Conservation (phyloP, 2,797 vertebrate species). For the Malurus splendens region DNA sequence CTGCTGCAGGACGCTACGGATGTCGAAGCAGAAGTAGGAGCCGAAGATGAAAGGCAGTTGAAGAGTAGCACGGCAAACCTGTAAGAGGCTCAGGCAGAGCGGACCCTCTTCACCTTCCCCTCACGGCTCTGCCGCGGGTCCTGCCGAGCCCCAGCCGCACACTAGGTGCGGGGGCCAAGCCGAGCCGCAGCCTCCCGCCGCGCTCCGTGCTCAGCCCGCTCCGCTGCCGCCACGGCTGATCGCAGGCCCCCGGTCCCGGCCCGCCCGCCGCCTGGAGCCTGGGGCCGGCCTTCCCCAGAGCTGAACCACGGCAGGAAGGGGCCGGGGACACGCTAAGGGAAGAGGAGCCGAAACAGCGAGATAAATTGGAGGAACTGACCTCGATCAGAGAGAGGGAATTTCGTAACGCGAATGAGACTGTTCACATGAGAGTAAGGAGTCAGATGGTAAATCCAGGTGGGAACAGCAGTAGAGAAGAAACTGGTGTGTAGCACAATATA, state of each 20-base stretch:
- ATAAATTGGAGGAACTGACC: rapidly evolving
- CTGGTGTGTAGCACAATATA: background rate
- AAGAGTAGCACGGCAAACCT: slow-evolving; percentile 83
- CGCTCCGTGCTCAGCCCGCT: too few species aligned
- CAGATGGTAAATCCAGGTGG: background rate
- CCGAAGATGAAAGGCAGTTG: slow-evolving; percentile 82
- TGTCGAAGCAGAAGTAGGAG: slow-evolving; percentile 85
- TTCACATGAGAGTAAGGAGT: rapidly evolving
- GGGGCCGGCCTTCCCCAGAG: background rate
- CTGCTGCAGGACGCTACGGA: slow-evolving; percentile 81
- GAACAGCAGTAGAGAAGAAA: background rate
- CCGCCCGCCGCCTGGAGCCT: rapidly evolving
- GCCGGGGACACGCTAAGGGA: rapidly evolving
- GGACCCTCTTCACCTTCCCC: background rate
- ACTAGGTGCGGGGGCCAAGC: too few species aligned
- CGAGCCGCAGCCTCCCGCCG: rapidly evolving
- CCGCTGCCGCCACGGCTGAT: rapidly evolving
- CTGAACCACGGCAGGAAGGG: rapidly evolving
- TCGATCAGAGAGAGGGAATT: rapidly evolving
- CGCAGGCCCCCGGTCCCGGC: rapidly evolving
- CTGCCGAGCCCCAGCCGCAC: background rate
- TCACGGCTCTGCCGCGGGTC: rapidly evolving
- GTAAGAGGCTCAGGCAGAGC: slow-evolving; percentile 65
- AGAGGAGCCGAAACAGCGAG: rapidly evolving
- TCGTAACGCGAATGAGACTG: background rate